Conservation (phyloP, 2,797 vertebrate species). For the Diceros bicornis region DNA sequence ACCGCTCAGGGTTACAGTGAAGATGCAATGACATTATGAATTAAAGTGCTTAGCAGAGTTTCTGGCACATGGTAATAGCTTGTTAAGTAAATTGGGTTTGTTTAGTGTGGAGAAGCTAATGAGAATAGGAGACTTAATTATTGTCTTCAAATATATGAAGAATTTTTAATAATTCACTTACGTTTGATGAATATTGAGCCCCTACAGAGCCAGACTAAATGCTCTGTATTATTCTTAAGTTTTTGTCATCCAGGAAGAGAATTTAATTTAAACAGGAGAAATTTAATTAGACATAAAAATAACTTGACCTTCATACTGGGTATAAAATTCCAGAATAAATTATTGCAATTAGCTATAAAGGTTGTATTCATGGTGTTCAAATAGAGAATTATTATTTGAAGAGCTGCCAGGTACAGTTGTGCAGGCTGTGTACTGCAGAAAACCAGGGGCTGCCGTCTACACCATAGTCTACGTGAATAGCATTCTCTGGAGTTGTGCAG, state of each 20-base stretch:
- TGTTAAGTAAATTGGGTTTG: conserved; percentile 68
- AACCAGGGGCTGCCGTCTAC: neutral
- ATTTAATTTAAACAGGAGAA: conserved; percentile 75
- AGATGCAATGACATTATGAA: neutral
- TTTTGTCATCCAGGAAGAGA: conserved; percentile 69
- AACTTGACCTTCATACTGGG: conserved; percentile 68
- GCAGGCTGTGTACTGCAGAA: neutral
- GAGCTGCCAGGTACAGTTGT: neutral
- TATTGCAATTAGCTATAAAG: conserved; percentile 60
- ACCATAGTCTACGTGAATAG: neutral
- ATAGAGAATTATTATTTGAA: conserved; percentile 34
- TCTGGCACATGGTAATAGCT: conserved; percentile 4
- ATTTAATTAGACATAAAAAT: conserved; percentile 77
- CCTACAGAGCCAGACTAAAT: conserved; percentile 52
- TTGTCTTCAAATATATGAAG: conserved; percentile 61
- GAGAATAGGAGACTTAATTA: conserved; percentile 71
- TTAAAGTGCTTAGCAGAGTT: conserved; percentile 42
- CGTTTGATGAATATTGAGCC: conserved; percentile 57
- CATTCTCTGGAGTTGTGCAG: neutral
- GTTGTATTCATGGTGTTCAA: conserved; percentile 58
- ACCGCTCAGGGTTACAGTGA: neutral
- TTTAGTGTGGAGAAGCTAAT: conserved; percentile 71
- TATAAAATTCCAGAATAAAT: conserved; percentile 74
- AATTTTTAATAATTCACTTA: conserved; percentile 74
- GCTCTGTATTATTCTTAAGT: conserved; percentile 70